Base-by-base conservation (phyloP, 2,888 invertebrate genomes). In the Coleophora flavipennella region DNA sequence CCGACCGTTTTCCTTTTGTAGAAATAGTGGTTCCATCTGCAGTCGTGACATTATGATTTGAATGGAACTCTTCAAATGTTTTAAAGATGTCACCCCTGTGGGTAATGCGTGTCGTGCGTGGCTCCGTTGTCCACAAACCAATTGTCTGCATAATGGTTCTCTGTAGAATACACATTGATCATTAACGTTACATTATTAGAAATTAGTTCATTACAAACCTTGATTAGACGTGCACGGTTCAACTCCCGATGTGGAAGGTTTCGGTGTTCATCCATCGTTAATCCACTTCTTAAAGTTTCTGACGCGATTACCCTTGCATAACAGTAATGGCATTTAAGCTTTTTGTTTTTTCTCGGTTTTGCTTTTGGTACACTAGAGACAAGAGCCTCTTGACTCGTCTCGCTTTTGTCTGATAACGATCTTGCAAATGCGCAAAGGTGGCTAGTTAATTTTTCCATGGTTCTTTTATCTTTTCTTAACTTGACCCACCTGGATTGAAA, bases 341-440 rank as follows among this genome's bases (percentile, higher is more conserved):
- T 28, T 28, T 37, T 31, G 10, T 34, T 25, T 29, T 31, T 37
- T 3, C 34, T 41, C 13, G 3, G 3, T 20, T 35, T 26, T 2
- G 25, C 35, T 26, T 35, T n/a, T 20, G 20, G 29, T 35, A n/a
- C 35, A n/a, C 2, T 36, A 12, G 13, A 14, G 2, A 36, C 8
- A 13, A 29, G 31, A 6, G 31, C 36, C 14, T 36, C 20, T 31
- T 36, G 29, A 11, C 20, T 33, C 10, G 31, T 20, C 31, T 35
- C 14, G 1, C 27, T 10, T 14, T 13, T 13, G 12, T 9, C 29
- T 26, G n/a, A 12, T 31, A 42, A 28, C 8, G 37, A 32, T 35
- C 33, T 35, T 27, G 35, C 39, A 25, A 31, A 38, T 28, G 37
- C 34, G 35, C 44, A 44, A 6, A 42, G 28, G 13, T 42, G 39